A percentile compares a stretch with the other conserved stretches of the same genome.
Evolutionary conservation across 1,140 invertebrate genomes (phyloP).

Genomic region (Daktulosphaira vitifoliae): DNA sequence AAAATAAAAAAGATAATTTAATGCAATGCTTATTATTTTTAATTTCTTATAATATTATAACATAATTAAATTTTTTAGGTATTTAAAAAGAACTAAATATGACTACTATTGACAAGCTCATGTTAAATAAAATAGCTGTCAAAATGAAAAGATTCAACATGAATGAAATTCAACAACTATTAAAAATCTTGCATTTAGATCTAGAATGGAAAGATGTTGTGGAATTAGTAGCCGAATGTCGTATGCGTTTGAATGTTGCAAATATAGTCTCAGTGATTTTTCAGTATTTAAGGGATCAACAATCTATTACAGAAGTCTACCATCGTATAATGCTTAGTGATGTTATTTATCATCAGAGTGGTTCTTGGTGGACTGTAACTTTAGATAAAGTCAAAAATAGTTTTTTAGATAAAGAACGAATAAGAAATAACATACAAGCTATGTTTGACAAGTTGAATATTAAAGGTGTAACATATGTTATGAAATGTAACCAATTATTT

Average conservation of each 20-base stretch:
- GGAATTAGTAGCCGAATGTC: background rate
- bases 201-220: constrained; percentile 6
- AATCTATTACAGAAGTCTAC: background rate
- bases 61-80: no score
- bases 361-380: constrained; percentile 18
- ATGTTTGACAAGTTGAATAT: constrained; percentile 11
- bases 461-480: background rate
- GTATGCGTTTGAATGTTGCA: constrained; percentile 5
- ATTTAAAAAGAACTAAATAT: background rate
- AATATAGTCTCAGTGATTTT: background rate
- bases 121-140: background rate
- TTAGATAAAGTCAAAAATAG: constrained; percentile 2
- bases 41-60: no score
- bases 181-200: constrained; percentile 4
- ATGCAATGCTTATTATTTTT: no score
- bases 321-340: background rate
- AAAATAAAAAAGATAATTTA: background rate
- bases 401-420: constrained; percentile 9
- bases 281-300: background rate
- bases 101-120: background rate
- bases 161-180: constrained; percentile 2
- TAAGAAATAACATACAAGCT: background rate
- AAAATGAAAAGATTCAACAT: constrained; percentile 17
- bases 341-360: constrained; percentile 2
- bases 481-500: constrained; percentile 6